Conservation (phyloP, 2,888 invertebrate genomes). For the Trisateles emortualis region DNA sequence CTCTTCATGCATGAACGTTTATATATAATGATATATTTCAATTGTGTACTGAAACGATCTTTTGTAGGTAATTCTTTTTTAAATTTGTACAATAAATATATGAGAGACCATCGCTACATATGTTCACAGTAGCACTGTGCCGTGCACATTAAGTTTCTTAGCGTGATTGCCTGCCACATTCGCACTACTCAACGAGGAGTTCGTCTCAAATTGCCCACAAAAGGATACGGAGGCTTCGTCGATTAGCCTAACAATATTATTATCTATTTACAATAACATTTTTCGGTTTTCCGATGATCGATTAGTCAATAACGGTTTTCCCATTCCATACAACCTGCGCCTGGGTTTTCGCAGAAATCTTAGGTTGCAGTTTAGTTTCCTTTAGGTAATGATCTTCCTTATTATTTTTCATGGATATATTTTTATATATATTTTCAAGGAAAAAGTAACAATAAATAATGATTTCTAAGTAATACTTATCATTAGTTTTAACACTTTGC, state of each 20-base stretch:
- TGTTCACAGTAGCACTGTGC: slow-evolving; percentile 13
- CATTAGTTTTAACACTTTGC: neutral
- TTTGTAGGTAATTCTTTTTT: too few relatives aligned
- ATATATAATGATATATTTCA: too few relatives aligned
- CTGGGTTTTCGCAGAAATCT: too few relatives aligned
- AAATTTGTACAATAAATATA: too few relatives aligned
- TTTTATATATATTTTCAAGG: too few relatives aligned
- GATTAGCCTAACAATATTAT: slow-evolving; percentile 25
- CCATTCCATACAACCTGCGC: too few relatives aligned
- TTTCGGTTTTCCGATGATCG: neutral
- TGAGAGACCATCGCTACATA: too few relatives aligned
- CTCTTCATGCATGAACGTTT: too few relatives aligned
- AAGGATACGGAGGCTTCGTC: slow-evolving; percentile 17
- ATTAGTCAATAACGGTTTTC: neutral
- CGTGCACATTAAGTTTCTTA: slow-evolving; percentile 24
- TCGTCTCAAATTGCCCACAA: slow-evolving; percentile 42
- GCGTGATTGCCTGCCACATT: slow-evolving; percentile 35
- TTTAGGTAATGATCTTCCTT: neutral
- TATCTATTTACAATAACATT: neutral
- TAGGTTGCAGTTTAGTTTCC: too few relatives aligned
- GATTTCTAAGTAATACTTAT: neutral
- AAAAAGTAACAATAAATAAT: neutral
- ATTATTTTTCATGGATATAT: neutral
- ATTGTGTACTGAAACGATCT: too few relatives aligned
- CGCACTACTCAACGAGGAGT: slow-evolving; percentile 23